Conservation (phyloP, 2,888 invertebrate genomes). For the Agrilus cyanescens region DNA sequence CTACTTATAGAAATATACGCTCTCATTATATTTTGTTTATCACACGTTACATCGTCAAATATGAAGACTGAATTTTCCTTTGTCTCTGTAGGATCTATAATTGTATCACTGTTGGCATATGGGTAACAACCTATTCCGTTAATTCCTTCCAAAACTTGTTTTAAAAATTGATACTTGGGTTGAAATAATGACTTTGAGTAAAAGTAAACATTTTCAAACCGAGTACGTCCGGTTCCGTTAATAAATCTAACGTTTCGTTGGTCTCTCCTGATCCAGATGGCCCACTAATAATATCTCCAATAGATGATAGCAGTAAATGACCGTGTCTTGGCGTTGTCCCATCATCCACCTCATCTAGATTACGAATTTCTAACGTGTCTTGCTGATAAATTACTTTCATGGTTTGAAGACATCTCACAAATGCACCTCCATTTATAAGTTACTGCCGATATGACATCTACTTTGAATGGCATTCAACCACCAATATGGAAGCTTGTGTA, state of each 20-base stretch:
- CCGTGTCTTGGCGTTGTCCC: no score
- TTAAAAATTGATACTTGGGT: slow-evolving; percentile 20
- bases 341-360: no score
- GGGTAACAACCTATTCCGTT: slow-evolving; percentile 16
- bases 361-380: no score
- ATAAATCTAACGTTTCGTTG: slow-evolving; percentile 7
- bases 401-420: no score
- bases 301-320: no score
- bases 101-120: slow-evolving; percentile 9
- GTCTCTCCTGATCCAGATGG: slow-evolving; percentile 10
- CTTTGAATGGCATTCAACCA: no score
- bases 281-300: slow-evolving; percentile 7
- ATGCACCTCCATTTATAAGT: no score
- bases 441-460: no score
- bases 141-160: slow-evolving; percentile 12
- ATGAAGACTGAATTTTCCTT: slow-evolving; percentile 24
- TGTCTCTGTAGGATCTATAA: slow-evolving; percentile 15
- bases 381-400: no score
- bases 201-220: slow-evolving; percentile 8
- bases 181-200: no score
- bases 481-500: no score
- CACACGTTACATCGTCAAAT: slow-evolving; percentile 28
- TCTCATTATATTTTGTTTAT: slow-evolving; percentile 21
- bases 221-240: slow-evolving; percentile 8
- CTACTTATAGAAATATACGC: slow-evolving; percentile 24